A percentile compares a stretch with the other conserved stretches of the same genome.
Evolutionary conservation across 2,113 vertebrate genomes (phyloP).

Genomic region (Nannospalax galili): DNA sequence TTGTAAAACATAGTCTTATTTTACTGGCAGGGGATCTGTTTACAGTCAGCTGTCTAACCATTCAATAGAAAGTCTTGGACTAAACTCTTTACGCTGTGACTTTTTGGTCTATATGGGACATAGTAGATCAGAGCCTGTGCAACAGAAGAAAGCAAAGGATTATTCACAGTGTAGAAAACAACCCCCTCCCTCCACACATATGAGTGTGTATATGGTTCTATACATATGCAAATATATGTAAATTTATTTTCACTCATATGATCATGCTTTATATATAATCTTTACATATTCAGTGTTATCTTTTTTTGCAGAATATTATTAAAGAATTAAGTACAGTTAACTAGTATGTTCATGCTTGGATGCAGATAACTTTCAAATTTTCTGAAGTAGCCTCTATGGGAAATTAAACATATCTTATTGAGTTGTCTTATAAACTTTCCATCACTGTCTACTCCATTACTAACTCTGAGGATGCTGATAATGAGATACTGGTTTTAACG

Average conservation of each 20-base stretch:
- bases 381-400: neutral
- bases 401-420: neutral
- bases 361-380: neutral
- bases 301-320: neutral
- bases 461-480: neutral
- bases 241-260: neutral
- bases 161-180: no score
- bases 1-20: neutral
- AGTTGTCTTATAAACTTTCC: neutral
- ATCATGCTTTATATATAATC: neutral
- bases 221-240: neutral
- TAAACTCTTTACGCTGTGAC: neutral
- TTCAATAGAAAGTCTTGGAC: neutral
- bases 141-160: neutral
- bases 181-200: no score
- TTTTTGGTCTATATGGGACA: neutral
- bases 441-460: neutral
- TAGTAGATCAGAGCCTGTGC: neutral
- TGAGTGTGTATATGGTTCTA: neutral
- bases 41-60: neutral
- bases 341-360: neutral
- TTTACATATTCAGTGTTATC: neutral
- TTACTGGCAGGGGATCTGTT: neutral
- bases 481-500: neutral
- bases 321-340: neutral